phyloP scores from a whole-genome alignment of 1,140 invertebrate species.

The Acromyrmex charruanus region DNA sequence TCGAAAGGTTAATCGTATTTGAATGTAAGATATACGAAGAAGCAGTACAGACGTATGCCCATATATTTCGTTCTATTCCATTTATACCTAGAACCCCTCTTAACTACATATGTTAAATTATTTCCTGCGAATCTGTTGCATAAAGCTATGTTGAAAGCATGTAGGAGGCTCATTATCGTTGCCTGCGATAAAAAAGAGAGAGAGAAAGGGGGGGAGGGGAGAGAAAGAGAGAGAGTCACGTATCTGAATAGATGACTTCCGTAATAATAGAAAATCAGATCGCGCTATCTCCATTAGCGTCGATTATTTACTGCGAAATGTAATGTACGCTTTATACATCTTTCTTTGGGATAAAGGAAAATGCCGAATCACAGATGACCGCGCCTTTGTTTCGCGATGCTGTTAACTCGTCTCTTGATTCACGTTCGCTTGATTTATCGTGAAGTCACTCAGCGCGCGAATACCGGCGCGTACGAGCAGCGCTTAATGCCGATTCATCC shows the following conservation, averaged over 20 bases:
- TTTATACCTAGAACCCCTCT: conserved; percentile 38
- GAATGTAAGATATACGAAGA: conserved; percentile 32
- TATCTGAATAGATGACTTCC: conserved; percentile 54
- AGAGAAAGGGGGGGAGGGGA: not conserved
- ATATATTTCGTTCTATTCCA: conserved; percentile 38
- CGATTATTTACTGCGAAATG: conserved; percentile 43
- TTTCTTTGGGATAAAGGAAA: conserved; percentile 26
- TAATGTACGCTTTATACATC: not conserved
- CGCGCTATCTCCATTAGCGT: conserved; percentile 51
- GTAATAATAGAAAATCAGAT: conserved; percentile 64
- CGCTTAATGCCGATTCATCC: conserved; percentile 74
- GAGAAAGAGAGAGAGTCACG: conserved; percentile 20
- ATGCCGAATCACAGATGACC: conserved; percentile 56
- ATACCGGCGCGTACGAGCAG: conserved; percentile 31
- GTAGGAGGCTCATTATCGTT: conserved; percentile 37
- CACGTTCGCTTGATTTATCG: conserved; percentile 52
- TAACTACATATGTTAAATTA: conserved; percentile 58
- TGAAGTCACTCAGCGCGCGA: conserved; percentile 61
- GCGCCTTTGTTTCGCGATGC: conserved; percentile 62
- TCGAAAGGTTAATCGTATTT: conserved; percentile 57
- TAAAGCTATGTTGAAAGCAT: conserved; percentile 24
- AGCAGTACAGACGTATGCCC: conserved; percentile 9
- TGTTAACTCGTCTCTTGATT: conserved; percentile 63
- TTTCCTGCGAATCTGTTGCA: conserved; percentile 46
- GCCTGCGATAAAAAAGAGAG: not conserved